These are phyloP conservation scores for Lasioglossum albipes DNA, from an alignment of 1,140 invertebrate species.

Conservation along the genomic window DNA sequence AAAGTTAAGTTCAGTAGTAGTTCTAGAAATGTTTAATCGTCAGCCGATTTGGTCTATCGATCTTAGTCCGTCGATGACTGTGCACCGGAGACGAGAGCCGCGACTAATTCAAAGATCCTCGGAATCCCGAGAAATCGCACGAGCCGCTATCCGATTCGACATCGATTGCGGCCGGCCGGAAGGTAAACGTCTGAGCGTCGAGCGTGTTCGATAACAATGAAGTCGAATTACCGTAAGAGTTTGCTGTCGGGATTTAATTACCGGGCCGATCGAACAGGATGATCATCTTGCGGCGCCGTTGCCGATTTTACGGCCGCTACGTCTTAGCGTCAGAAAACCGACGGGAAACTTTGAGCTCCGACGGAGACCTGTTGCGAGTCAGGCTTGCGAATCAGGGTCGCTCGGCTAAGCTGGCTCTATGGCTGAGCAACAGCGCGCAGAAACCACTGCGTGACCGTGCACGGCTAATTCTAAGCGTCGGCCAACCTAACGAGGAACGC, in stretches of 20 bases:
- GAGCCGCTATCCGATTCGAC: background rate
- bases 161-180: background rate
- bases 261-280: constrained; percentile 1
- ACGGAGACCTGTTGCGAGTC: constrained; percentile 57
- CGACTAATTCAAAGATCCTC: background rate
- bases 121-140: background rate
- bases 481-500: no score
- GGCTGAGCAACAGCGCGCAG: background rate
- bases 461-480: no score
- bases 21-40: no score
- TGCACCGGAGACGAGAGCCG: no score
- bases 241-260: constrained; percentile 39
- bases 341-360: constrained; percentile 39
- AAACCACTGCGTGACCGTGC: no score
- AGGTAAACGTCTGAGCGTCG: background rate
- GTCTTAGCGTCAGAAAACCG: constrained; percentile 25
- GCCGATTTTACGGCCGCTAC: constrained; percentile 12
- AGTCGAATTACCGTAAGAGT: constrained; percentile 19
- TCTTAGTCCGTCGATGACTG: no score
- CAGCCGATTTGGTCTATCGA: no score
- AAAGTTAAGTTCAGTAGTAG: no score
- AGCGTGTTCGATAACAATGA: background rate
- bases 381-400: constrained; percentile 20
- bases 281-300: constrained; percentile 37
- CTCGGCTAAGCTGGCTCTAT: background rate